Base-by-base conservation (phyloP, 2,797 vertebrate genomes). In the Urophycis tenuis region DNA sequence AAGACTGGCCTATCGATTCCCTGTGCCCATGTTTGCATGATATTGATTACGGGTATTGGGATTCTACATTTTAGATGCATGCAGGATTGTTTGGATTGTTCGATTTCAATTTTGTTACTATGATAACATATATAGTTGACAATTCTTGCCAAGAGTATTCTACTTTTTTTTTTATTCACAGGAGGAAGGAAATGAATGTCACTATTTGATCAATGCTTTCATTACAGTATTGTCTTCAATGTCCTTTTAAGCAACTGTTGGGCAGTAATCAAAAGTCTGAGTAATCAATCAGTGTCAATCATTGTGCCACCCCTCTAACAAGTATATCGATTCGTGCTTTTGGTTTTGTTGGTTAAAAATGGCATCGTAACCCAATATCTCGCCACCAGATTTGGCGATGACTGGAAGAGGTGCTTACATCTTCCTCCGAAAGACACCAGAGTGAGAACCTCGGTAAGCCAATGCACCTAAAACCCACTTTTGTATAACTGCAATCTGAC, bases 321-420 rank as follows among this genome's bases (percentile, higher is more conserved):
- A 53, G 45, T 53, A 53, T 53, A 53, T 19, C 22, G 45, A 60
- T 25, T 17, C 31, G 29, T 70, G 30, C 29, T 70, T 70, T 70
- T 30, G 10, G 3, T 36, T n/a, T 7, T 76, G 7, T 71, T 17
- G 11, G 53, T 80, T 39, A 29, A 45, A 31, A 74, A 30, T 29
- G 1, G 45, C 4, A 5, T 72, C 2, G 39, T 25, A 71, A 29
- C 77, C 2, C 19, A 15, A 17, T 31, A 71, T 74, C 5, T 77
- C 77, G 53, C 0, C 67, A 12, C 75, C 75, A 85, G 84, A 70
- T 93, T 93, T 89, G 92, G 92, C 6, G 92, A 94, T 89, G 92
- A 93, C 86, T 94, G 93, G 92, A 93, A 93, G 86, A 92, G 91
- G 80, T 89, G 81, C 84, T 84, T 94, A 81, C 92, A 92, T 45